phyloP scores from a whole-genome alignment of 1,140 invertebrate species.

The Aethina tumida region DNA sequence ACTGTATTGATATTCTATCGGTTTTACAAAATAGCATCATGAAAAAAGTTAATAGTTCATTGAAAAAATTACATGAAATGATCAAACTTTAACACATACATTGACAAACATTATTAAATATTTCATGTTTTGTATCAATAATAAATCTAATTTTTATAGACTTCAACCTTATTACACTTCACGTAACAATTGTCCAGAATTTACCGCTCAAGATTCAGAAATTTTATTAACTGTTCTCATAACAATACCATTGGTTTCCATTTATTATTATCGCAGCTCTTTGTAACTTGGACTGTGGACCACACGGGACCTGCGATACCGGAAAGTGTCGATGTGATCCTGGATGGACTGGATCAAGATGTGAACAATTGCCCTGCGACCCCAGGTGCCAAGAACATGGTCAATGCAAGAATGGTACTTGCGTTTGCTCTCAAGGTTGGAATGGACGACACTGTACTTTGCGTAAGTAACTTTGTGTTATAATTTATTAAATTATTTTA shows the following conservation, averaged over 20 bases:
- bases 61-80: too few relatives aligned
- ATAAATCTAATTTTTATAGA: too few relatives aligned
- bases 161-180: too few relatives aligned
- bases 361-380: slow-evolving; percentile 83
- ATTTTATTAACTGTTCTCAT: too few relatives aligned
- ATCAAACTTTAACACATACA: too few relatives aligned
- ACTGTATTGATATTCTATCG: too few relatives aligned
- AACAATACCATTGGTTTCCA: slow-evolving; percentile 1
- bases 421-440: slow-evolving; percentile 93
- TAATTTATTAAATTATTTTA: slow-evolving; percentile 5
- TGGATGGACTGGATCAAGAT: slow-evolving; percentile 85
- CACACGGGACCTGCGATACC: slow-evolving; percentile 80
- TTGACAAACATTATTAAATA: too few relatives aligned
- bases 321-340: slow-evolving; percentile 81
- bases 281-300: slow-evolving; percentile 84
- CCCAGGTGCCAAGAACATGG: slow-evolving; percentile 89
- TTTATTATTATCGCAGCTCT: slow-evolving; percentile 50
- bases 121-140: too few relatives aligned
- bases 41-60: too few relatives aligned
- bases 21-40: too few relatives aligned
- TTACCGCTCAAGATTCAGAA: too few relatives aligned
- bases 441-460: slow-evolving; percentile 93
- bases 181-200: too few relatives aligned
- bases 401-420: slow-evolving; percentile 94
- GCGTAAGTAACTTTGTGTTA: slow-evolving; percentile 82